Conservation (phyloP, 37 sponge, comb jelly and placozoan species). For the Theonella swinhoei region DNA sequence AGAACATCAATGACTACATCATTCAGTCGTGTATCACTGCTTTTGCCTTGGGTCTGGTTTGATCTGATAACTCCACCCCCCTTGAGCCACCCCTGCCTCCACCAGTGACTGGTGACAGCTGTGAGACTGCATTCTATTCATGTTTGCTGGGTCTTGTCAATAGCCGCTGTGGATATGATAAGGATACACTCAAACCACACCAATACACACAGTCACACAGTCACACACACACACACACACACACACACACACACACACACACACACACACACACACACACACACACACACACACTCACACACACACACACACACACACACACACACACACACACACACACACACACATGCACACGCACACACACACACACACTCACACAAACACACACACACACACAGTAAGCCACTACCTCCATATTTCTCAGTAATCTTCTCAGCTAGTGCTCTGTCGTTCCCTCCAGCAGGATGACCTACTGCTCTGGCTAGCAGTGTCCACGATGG, state of each 20-base stretch:
- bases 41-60: not conserved
- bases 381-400: too few relatives aligned
- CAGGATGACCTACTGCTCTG: too few relatives aligned
- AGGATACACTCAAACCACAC: too few relatives aligned
- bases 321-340: slow-evolving; percentile 34
- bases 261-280: slow-evolving; percentile 46
- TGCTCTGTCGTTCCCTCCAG: too few relatives aligned
- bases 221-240: slow-evolving; percentile 52
- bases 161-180: too few relatives aligned
- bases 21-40: not conserved
- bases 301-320: slow-evolving; percentile 25
- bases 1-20: not conserved
- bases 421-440: too few relatives aligned
- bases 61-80: not conserved
- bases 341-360: slow-evolving; percentile 56
- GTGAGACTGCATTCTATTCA: too few relatives aligned
- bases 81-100: not conserved
- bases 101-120: too few relatives aligned
- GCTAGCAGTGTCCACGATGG: too few relatives aligned
- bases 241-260: slow-evolving; percentile 60
- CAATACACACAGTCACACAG: not conserved
- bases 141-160: too few relatives aligned
- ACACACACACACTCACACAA: too few relatives aligned
- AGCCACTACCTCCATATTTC: too few relatives aligned
- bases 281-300: slow-evolving; percentile 22